Evolutionary conservation across 2,113 vertebrate genomes (phyloP), one percentile per base, ranked within the genome.

Genomic region (Chionodraco myersi): DNA sequence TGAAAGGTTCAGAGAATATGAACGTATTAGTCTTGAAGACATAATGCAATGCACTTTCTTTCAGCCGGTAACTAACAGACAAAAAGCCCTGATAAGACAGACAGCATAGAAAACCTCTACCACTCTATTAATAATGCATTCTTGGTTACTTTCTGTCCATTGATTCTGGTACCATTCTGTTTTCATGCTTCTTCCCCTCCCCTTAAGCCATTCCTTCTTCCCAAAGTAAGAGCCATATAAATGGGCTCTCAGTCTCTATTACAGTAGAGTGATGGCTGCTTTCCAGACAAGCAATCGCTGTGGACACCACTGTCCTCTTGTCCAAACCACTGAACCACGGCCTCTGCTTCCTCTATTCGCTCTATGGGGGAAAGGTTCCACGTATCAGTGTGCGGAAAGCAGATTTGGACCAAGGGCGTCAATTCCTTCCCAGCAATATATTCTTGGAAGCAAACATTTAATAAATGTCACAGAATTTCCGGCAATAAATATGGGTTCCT

Each of bases 231-330:
- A 88, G 86, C 72, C 80, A 64, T 63, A 84, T 90, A 90, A 88
- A 91, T 84, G 71, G 65, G 60, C 80, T 83, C 85, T 90, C 80
- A 72, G 90, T 91, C 89, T 90, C 89, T 80, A 87, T 91, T 90
- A 90, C 66, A 80, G 68, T 76, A 77, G 86, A 91, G 80, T 87
- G 88, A 90, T 89, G 87, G 91, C 72, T 89, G 84, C 88, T 89
- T 91, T 86, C 88, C 83, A 85, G 78, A 89, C 85, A 92, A 85
- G 75, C 79, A 79, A 89, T 92, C 85, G 90, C 90, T 83, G 64
- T 79, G 86, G 80, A 90, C 85, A 85, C 56, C 83, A 70, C 76
- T 63, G 76, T 81, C 85, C 78, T 82, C 80, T 51, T 68, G 89
- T 88, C 82, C 75, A 84, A 90, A 80, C 80, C 77, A 84, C 76